A percentile compares a stretch with the other conserved stretches of the same genome.
Conservation (phyloP, 2,113 vertebrate genomes). For the Sinosuthora webbiana region DNA sequence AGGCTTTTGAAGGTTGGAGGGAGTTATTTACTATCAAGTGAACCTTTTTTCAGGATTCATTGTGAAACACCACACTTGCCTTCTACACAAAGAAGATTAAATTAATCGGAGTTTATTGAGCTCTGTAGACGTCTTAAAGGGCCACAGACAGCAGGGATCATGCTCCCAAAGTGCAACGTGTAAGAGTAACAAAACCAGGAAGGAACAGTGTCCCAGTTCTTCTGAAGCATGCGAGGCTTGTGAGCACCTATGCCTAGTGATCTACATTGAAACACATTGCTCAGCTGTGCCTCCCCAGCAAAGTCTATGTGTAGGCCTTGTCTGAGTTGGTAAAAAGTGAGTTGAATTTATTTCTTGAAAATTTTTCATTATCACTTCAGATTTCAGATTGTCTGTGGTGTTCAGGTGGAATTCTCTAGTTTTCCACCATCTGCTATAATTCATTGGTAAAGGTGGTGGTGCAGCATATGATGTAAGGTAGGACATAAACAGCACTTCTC, state of each 20-base stretch:
- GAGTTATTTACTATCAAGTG: not conserved
- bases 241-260: not conserved
- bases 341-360: not conserved
- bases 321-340: not conserved
- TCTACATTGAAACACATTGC: not conserved
- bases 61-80: fast-evolving
- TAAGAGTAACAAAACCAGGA: not conserved
- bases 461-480: not conserved
- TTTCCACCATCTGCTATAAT: not conserved
- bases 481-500: not conserved
- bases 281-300: not conserved
- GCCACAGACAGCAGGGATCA: not conserved
- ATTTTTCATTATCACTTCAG: not conserved
- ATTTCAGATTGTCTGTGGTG: not conserved
- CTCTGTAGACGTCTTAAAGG: not conserved
- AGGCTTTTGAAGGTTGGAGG: not conserved
- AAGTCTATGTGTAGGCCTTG: not conserved
- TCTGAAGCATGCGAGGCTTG: not conserved
- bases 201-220: not conserved
- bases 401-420: not conserved
- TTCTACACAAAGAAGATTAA: not conserved
- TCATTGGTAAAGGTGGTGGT: not conserved
- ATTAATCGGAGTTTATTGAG: not conserved
- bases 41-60: not conserved
- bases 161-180: not conserved